phyloP scores from a whole-genome alignment of 2,113 vertebrate genomes.

The Suricata suricatta region DNA sequence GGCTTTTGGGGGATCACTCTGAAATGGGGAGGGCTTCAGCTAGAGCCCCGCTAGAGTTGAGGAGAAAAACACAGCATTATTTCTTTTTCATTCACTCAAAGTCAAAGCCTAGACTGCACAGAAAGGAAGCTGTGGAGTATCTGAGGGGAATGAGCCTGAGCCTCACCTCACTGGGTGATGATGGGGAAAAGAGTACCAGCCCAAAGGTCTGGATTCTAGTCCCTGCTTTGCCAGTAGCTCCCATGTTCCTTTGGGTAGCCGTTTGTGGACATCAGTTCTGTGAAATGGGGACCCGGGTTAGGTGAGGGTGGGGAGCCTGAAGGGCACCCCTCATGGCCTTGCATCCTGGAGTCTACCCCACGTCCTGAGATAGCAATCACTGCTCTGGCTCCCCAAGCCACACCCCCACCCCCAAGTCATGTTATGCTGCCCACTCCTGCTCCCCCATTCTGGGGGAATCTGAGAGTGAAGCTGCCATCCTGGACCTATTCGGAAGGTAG shows the following conservation, averaged over 20 bases:
- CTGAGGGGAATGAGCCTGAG: neutral
- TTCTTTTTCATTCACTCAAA: neutral
- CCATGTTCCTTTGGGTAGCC: fast-evolving
- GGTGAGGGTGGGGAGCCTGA: neutral
- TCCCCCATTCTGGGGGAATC: neutral
- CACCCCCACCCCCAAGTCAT: neutral
- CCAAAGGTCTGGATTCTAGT: neutral
- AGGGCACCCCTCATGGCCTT: too few species aligned
- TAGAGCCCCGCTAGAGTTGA: neutral
- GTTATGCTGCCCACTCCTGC: neutral
- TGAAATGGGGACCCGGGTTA: neutral
- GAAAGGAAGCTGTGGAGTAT: neutral
- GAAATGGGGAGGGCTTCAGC: neutral
- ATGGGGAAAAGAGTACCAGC: neutral
- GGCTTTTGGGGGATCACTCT: neutral
- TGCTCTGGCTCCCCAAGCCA: neutral
- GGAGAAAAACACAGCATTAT: neutral
- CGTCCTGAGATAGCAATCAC: neutral
- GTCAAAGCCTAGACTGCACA: neutral
- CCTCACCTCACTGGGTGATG: neutral
- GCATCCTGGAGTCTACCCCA: neutral
- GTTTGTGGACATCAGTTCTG: neutral
- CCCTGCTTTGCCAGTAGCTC: neutral
- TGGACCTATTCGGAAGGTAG: neutral
- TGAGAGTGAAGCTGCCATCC: neutral